Evolutionary conservation across 1,140 invertebrate genomes (phyloP), one percentile per base, ranked within the genome.

Genomic region (Amyelois transitella): DNA sequence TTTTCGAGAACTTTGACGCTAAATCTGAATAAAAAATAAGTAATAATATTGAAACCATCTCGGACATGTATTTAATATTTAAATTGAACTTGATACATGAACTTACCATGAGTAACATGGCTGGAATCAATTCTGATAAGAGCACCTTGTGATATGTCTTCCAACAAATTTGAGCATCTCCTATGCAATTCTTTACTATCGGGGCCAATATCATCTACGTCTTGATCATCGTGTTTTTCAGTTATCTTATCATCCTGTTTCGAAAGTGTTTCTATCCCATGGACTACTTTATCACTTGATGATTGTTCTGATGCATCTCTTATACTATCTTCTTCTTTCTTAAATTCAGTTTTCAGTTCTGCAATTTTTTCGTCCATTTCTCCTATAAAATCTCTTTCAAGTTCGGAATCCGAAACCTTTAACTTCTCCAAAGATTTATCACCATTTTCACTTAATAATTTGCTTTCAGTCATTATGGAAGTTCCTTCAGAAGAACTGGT

Each of bases 101-200:
- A 64, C 64, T 77, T 58, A 89, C 86, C 88, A 55, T 88, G 83
- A 28, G 85, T 80, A 0, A 89, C 82, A 58, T 89, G 88, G 45
- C 69, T 83, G n/a, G 87, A 84, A 71, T 89, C 88, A 43, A 89
- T 89, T 58, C 82, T 77, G 50, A 89, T 88, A 7, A 81, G 64
- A 25, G 87, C 83, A 32, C 86, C 87, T 61, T 87, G 85, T 21
- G 87, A 89, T 60, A 89, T 89, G 58, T 87, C 88, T 66, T 89
- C 88, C 19, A 89, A 60, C 51, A 89, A 75, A 68, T 88, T 88
- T 19, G 88, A 89, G 64, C 88, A 89, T 58, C 88, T 77, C 73
- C 88, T 76, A 60, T 89, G 88, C 18, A 89, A 60, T 65, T 89
- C 86, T 59, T 71, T 81, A 60, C 88, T 89, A 58, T 89, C 85